Percentiles rank a stretch among this genome's conserved stretches.
phyloP scores from a whole-genome alignment of 2,113 vertebrate genomes.

The Lipotes vexillifer region DNA sequence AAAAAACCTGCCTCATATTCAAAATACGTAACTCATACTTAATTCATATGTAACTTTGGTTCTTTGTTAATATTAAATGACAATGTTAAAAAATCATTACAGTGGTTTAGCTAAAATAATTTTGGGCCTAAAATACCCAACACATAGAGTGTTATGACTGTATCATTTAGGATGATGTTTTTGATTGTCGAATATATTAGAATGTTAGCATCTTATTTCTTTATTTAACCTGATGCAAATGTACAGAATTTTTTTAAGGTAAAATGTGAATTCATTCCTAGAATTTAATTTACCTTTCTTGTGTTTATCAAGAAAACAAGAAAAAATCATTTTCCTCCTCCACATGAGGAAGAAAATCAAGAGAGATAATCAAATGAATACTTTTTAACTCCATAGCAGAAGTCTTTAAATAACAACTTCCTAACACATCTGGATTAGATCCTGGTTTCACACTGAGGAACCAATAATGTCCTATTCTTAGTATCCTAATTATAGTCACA shows the following conservation, averaged over 20 bases:
- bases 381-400: neutral
- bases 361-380: neutral
- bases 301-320: neutral
- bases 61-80: neutral
- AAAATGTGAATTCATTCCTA: neutral
- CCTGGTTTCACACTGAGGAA: neutral
- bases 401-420: neutral
- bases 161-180: neutral
- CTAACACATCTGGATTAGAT: neutral
- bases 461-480: neutral
- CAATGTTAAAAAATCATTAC: neutral
- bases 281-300: neutral
- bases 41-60: neutral
- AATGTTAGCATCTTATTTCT: neutral
- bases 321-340: neutral
- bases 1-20: neutral
- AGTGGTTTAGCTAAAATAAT: neutral
- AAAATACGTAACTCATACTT: neutral
- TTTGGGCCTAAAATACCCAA: neutral
- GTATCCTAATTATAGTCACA: neutral
- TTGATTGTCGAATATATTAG: neutral
- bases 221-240: neutral
- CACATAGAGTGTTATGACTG: neutral
- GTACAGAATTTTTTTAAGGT: neutral
- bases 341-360: neutral